Conservation (phyloP, 2,113 vertebrate genomes). For the Ibidorhyncha struthersii region DNA sequence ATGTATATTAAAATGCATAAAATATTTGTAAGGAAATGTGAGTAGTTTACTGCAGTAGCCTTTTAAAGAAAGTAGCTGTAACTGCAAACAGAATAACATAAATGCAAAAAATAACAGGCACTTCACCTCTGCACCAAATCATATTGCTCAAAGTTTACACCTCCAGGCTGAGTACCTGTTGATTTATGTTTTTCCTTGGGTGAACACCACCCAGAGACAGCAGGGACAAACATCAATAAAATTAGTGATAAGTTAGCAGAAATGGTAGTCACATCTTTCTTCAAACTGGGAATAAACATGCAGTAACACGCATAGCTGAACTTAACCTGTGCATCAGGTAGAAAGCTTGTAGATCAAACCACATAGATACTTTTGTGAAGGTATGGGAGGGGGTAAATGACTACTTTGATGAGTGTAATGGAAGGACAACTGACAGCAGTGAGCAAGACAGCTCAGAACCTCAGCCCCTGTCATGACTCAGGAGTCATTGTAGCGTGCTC, state of each 20-base stretch:
- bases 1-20: not conserved
- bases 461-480: not conserved
- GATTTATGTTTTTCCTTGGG: not conserved
- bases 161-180: not conserved
- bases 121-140: not conserved
- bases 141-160: not conserved
- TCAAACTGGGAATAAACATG: not conserved
- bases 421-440: slow-evolving; percentile 24
- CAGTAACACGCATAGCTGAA: not conserved
- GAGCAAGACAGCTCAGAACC: not conserved
- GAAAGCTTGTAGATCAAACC: not conserved
- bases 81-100: not conserved
- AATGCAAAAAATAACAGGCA: not conserved
- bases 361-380: not conserved
- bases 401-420: not conserved
- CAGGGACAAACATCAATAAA: not conserved
- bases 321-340: not conserved
- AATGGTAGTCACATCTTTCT: not conserved
- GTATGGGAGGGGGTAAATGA: not conserved
- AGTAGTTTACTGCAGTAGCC: not conserved
- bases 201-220: not conserved
- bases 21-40: not conserved
- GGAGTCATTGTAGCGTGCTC: not conserved
- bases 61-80: not conserved
- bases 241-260: not conserved